Base-by-base conservation (phyloP, 2,113 vertebrate species). In the Engraulis encrasicolus region DNA sequence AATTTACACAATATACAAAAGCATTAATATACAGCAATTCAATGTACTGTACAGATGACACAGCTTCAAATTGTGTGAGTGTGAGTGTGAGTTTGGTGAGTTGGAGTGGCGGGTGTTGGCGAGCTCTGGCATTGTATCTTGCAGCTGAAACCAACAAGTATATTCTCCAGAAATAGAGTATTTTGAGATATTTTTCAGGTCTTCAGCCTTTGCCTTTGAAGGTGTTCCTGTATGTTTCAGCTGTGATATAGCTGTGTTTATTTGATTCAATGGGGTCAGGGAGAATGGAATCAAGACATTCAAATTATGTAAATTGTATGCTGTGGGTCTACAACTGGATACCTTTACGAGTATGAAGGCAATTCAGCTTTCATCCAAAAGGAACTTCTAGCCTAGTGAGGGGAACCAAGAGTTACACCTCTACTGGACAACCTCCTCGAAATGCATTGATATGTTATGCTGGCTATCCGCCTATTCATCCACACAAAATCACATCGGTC, bases 1-100 rank as follows among this genome's bases (percentile, higher is more conserved):
- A 91, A 94, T 93, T 91, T 94, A 94, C 91, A 94, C 91, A 90
- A 92, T 93, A 92, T 92, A 93, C 90, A 94, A 85, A 93, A 87
- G 91, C 91, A 90, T 92, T 89, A 91, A 92, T 91, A 92, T 91
- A 92, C 91, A 92, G 89, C 89, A 92, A 94, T 89, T 90, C 88
- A 91, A 94, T 92, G 93, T 93, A 93, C 92, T 92, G 93, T 93
- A 93, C 92, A 86, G 85, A 93, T 89, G 89, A 91, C 89, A 86
- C 81, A 82, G 86, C 81, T 84, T 78, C 78, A 89, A 80, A 89
- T 52, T n/a, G n/a, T n/a, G n/a, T n/a, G n/a, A n/a, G n/a, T n/a
- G n/a, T n/a, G n/a, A n/a, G n/a, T n/a, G n/a, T n/a, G n/a, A n/a
- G n/a, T n/a, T n/a, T n/a, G n/a, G n/a, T n/a, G n/a, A n/a, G n/a